Percentiles rank a stretch among this genome's conserved stretches.
Evolutionary conservation across 2,888 invertebrate genomes (phyloP).

Genomic region (Exephanes ischioxanthus): DNA sequence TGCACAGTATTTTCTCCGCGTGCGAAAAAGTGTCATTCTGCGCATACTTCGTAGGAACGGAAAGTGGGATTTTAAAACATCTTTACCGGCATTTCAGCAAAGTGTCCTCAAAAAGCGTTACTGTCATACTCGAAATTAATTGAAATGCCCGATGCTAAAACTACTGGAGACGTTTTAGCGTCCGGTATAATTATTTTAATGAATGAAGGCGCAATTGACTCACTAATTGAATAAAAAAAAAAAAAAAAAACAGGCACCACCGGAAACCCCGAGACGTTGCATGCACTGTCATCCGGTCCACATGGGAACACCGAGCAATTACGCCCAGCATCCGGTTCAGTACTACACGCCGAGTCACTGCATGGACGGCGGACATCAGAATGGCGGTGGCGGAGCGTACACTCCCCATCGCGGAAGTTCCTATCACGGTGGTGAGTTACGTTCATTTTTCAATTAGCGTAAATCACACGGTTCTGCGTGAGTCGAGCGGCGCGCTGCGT

Average conservation of each 20-base stretch:
- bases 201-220: no score
- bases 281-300: constrained; percentile 81
- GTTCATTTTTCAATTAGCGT: constrained; percentile 66
- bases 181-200: no score
- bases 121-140: no score
- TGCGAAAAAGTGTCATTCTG: no score
- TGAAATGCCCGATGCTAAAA: no score
- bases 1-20: no score
- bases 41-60: no score
- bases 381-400: constrained; percentile 74
- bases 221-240: no score
- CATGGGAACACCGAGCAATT: constrained; percentile 79
- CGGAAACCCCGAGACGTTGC: constrained; percentile 77
- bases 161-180: no score
- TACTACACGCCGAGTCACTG: constrained; percentile 82
- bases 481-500: neutral
- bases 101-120: no score
- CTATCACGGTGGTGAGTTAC: constrained; percentile 81
- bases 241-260: constrained; percentile 48
- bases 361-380: constrained; percentile 75
- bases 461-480: constrained; percentile 44
- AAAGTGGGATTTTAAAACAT: no score
- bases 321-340: constrained; percentile 77
- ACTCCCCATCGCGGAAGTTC: constrained; percentile 80
- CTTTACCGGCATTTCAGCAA: no score